Evolutionary conservation across 2,888 invertebrate genomes (phyloP).

Genomic region (Tiphia femorata): DNA sequence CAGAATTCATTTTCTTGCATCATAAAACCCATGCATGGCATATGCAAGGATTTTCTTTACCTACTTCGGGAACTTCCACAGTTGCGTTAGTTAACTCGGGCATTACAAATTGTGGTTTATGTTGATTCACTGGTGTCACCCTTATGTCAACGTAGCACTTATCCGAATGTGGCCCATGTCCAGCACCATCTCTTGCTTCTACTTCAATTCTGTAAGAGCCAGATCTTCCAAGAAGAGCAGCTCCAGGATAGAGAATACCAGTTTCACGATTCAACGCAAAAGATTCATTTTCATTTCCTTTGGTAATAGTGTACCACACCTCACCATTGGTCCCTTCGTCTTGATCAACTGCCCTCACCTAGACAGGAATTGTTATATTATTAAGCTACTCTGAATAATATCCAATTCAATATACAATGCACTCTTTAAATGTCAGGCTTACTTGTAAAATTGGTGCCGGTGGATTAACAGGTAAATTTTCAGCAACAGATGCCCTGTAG

Average conservation of each 20-base stretch:
- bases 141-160: conserved; percentile 81
- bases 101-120: conserved; percentile 84
- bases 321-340: conserved; percentile 85
- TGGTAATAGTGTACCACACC: conserved; percentile 80
- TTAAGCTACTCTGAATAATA: not conserved
- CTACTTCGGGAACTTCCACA: conserved; percentile 86
- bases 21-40: not conserved
- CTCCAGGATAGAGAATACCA: conserved; percentile 86
- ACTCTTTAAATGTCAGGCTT: not conserved
- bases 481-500: conserved; percentile 86
- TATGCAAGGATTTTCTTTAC: conserved; percentile 23
- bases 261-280: conserved; percentile 82
- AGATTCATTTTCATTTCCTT: conserved; percentile 77
- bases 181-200: conserved; percentile 83
- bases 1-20: not conserved
- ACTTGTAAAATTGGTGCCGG: conserved; percentile 84
- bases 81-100: conserved; percentile 83
- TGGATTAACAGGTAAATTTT: conserved; percentile 84
- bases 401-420: not conserved
- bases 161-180: conserved; percentile 76
- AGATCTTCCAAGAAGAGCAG: conserved; percentile 77
- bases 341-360: conserved; percentile 82
- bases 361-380: not conserved
- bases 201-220: conserved; percentile 75
- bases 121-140: conserved; percentile 84